These are phyloP conservation scores for Andrena praecox DNA, from an alignment of 2,888 invertebrate genomes.

Conservation along the genomic window DNA sequence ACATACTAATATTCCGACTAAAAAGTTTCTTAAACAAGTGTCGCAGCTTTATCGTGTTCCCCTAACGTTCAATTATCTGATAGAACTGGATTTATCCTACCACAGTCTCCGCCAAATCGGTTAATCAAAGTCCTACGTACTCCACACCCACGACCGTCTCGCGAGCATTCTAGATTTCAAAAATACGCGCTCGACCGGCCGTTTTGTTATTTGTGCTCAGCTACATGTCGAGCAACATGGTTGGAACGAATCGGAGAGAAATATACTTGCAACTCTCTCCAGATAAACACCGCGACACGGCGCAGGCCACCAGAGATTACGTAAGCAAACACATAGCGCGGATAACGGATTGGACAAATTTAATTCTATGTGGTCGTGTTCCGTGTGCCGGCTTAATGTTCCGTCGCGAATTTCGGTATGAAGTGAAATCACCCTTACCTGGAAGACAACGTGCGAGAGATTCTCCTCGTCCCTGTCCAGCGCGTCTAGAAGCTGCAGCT, in stretches of 20 bases:
- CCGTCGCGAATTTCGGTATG: background rate
- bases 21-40: too few species aligned
- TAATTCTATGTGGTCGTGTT: background rate
- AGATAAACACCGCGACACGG: conserved; percentile 19
- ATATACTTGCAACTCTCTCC: conserved; percentile 36
- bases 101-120: background rate
- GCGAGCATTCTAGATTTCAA: background rate
- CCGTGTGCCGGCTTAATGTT: background rate
- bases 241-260: conserved; percentile 35
- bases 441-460: conserved; percentile 94
- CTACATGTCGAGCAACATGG: conserved; percentile 9
- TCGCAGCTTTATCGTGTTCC: too few species aligned
- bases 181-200: conserved; percentile 7
- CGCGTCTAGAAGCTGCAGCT: conserved; percentile 91
- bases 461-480: conserved; percentile 94
- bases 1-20: too few species aligned
- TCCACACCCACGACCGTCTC: background rate
- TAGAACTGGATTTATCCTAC: background rate
- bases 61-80: too few species aligned
- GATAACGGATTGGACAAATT: conserved; percentile 28
- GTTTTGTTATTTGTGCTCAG: conserved; percentile 8
- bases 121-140: background rate
- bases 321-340: conserved; percentile 14
- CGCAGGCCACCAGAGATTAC: conserved; percentile 9
- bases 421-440: conserved; percentile 86